phyloP scores from a whole-genome alignment of 2,113 vertebrate species.

The Poicephalus gulielmi region DNA sequence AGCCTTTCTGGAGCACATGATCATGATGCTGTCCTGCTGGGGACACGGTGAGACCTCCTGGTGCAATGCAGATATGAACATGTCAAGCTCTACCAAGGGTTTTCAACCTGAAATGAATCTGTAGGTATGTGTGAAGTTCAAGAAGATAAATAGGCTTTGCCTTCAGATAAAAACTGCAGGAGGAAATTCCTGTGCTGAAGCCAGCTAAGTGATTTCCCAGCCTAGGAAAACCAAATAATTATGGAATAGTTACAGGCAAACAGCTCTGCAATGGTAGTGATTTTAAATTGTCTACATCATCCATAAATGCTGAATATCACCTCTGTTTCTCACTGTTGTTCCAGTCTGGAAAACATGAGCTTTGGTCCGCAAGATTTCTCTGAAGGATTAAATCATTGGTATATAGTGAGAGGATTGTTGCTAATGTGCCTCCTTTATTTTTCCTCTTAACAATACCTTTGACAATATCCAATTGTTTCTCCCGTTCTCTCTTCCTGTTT shows the following conservation, averaged over 20 bases:
- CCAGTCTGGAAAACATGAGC: background rate
- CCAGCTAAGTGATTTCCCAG: background rate
- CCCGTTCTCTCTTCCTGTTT: background rate
- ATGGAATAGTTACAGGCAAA: background rate
- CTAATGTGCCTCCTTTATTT: background rate
- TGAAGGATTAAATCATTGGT: background rate
- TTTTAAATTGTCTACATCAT: background rate
- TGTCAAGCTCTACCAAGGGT: background rate
- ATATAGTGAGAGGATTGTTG: background rate
- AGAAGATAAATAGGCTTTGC: background rate
- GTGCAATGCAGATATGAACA: rapidly evolving
- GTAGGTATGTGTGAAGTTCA: background rate
- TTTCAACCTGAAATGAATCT: background rate
- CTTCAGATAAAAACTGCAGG: background rate
- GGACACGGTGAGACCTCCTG: background rate
- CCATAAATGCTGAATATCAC: background rate
- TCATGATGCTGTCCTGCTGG: background rate
- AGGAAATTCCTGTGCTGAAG: background rate
- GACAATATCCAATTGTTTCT: background rate
- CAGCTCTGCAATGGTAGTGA: background rate
- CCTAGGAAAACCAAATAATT: background rate
- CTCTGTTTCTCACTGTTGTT: background rate
- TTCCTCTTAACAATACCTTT: background rate
- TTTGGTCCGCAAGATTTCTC: background rate
- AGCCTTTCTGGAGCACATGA: background rate